Evolutionary conservation across 2,888 invertebrate genomes (phyloP).

Genomic region (Palloptera scutellata): DNA sequence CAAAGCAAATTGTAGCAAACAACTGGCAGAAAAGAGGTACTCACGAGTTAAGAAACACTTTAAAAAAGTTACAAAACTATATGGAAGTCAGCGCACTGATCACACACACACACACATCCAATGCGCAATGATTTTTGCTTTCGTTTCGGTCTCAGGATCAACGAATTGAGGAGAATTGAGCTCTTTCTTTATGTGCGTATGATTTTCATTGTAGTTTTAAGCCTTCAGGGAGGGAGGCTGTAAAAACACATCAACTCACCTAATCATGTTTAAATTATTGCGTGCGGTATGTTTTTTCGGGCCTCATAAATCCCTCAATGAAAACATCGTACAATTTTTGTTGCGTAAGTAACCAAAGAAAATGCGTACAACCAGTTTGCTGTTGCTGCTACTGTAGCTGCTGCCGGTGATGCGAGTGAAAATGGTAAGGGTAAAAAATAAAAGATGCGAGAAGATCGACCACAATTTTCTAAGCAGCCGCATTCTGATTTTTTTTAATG

Average conservation of each 20-base stretch:
- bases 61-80: not conserved
- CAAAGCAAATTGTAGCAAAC: constrained; percentile 50
- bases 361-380: constrained; percentile 54
- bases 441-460: not conserved
- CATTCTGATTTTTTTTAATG: constrained; percentile 16
- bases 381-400: not conserved
- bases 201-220: constrained; percentile 42
- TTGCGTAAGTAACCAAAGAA: constrained; percentile 45
- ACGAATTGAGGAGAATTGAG: constrained; percentile 16
- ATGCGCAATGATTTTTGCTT: constrained; percentile 33
- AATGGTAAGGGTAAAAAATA: not conserved
- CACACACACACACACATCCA: constrained; percentile 24
- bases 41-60: constrained; percentile 21
- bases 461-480: constrained; percentile 19
- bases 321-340: constrained; percentile 28
- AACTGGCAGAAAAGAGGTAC: constrained; percentile 45
- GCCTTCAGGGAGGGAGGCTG: constrained; percentile 58
- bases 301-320: constrained; percentile 37
- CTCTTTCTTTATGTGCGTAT: constrained; percentile 1
- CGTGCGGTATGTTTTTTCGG: constrained; percentile 39
- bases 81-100: not conserved
- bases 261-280: constrained; percentile 65
- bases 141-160: constrained; percentile 48
- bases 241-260: constrained; percentile 59
- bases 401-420: not conserved